Percentiles rank a stretch among this genome's conserved stretches.
These are phyloP conservation scores for Andrena haemorrhoa DNA, from an alignment of 2,888 invertebrate genomes.

Conservation along the genomic window DNA sequence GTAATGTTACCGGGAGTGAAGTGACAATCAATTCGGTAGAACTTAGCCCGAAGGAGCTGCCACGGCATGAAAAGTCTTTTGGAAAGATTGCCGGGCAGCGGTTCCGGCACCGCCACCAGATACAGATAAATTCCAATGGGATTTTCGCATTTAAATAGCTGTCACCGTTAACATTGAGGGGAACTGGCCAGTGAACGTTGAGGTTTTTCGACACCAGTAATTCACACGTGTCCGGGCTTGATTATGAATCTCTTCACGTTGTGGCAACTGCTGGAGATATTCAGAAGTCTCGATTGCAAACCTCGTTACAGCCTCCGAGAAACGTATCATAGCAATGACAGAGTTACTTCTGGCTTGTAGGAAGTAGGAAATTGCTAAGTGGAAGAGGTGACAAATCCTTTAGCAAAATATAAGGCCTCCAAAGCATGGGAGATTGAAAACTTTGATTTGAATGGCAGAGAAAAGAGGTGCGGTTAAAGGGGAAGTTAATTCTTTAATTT, in stretches of 20 bases:
- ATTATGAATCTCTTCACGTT: too few relatives aligned
- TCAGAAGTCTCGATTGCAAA: too few relatives aligned
- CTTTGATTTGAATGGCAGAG: neutral
- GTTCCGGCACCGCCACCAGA: neutral
- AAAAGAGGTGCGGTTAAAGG: neutral
- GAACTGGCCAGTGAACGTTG: too few relatives aligned
- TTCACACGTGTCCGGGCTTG: too few relatives aligned
- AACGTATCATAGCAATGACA: too few relatives aligned
- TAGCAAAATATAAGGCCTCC: neutral
- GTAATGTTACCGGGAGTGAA: slow-evolving; percentile 10
- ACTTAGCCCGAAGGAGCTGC: neutral
- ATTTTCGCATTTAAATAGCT: neutral
- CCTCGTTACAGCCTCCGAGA: too few relatives aligned
- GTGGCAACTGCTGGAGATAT: too few relatives aligned
- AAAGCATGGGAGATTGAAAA: neutral
- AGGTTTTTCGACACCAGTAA: too few relatives aligned
- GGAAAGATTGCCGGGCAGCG: neutral
- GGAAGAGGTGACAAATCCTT: neutral
- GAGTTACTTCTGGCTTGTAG: too few relatives aligned
- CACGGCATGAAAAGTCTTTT: slow-evolving; percentile 12
- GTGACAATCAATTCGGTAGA: slow-evolving; percentile 19
- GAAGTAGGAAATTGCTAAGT: neutral
- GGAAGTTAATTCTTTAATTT: slow-evolving; percentile 1
- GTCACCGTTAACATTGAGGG: neutral
- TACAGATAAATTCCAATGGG: neutral